These are phyloP conservation scores for Pachypanchax playfairii DNA, from an alignment of 2,113 vertebrate species.

Conservation along the genomic window DNA sequence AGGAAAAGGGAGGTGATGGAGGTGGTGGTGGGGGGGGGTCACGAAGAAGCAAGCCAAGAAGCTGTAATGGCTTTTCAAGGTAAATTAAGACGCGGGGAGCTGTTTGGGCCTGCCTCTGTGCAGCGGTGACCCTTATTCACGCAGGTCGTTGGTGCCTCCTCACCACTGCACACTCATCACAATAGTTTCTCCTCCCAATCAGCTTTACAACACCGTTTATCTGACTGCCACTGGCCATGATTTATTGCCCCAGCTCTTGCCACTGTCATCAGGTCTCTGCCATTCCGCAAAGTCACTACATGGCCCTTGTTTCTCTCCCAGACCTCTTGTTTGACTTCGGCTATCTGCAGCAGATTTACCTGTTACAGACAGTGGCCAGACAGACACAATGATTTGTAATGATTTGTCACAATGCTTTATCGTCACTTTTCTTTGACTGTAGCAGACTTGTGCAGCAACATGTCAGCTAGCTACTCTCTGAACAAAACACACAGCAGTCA, in stretches of 20 bases:
- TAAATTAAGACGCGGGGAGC: constrained; percentile 71
- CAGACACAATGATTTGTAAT: constrained; percentile 40
- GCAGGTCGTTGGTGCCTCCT: constrained; percentile 61
- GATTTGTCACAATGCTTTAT: constrained; percentile 50
- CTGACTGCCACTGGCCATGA: constrained; percentile 73
- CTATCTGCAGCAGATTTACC: constrained; percentile 46
- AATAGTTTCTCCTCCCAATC: constrained; percentile 75
- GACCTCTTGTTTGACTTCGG: constrained; percentile 34
- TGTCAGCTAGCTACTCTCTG: not conserved
- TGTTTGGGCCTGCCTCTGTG: constrained; percentile 62
- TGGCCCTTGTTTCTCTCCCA: constrained; percentile 52
- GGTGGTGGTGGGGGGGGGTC: constrained; percentile 50
- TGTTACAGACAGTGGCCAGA: constrained; percentile 26
- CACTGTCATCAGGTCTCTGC: constrained; percentile 68
- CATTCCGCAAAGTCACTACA: constrained; percentile 63
- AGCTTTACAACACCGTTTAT: constrained; percentile 71
- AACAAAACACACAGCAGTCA: constrained; percentile 19
- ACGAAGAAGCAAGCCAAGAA: constrained; percentile 55
- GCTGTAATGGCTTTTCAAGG: constrained; percentile 74
- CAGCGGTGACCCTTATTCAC: constrained; percentile 73
- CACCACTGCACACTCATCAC: constrained; percentile 66
- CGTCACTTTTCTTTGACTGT: constrained; percentile 41
- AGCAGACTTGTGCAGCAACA: constrained; percentile 39
- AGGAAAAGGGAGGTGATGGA: no score
- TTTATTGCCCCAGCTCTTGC: constrained; percentile 73